Evolutionary conservation across 2,113 vertebrate species (phyloP).

Genomic region (Dromiciops gliroides): DNA sequence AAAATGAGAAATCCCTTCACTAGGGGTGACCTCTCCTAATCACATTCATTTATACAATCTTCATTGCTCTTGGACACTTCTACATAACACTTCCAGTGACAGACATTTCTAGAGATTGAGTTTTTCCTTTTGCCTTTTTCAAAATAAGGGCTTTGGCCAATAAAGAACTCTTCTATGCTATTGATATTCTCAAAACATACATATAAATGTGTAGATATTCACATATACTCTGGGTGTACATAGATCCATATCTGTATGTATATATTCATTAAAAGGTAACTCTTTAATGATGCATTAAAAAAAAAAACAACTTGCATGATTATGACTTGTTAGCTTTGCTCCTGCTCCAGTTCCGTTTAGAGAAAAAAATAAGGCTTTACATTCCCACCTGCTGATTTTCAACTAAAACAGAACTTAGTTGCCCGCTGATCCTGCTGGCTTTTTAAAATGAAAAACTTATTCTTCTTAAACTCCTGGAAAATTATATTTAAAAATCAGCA

Average conservation of each 20-base stretch:
- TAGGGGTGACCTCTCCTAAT: neutral
- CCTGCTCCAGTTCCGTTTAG: constrained; percentile 83
- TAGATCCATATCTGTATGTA: neutral
- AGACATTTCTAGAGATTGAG: neutral
- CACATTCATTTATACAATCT: neutral
- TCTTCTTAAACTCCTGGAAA: constrained; percentile 89
- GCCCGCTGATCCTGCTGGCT: constrained; percentile 87
- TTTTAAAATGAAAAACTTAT: constrained; percentile 89
- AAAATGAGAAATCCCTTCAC: neutral
- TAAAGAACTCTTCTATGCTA: constrained; percentile 61
- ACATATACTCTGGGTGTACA: neutral
- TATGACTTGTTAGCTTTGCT: constrained; percentile 83
- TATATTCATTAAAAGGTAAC: constrained; percentile 47
- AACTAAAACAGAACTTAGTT: constrained; percentile 88
- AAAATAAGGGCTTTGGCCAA: constrained; percentile 55
- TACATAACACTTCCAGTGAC: neutral
- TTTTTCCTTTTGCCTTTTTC: neutral
- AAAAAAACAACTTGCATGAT: constrained; percentile 80
- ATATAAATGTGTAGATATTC: constrained; percentile 53
- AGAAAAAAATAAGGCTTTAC: constrained; percentile 84
- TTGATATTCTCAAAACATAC: constrained; percentile 8
- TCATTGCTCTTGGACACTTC: neutral
- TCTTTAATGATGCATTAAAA: constrained; percentile 67
- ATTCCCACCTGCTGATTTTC: constrained; percentile 88
- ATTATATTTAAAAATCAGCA: constrained; percentile 90